Percentiles rank a stretch among this genome's conserved stretches.
These are phyloP conservation scores for Scortum barcoo DNA, from an alignment of 2,113 vertebrate species.

Conservation along the genomic window DNA sequence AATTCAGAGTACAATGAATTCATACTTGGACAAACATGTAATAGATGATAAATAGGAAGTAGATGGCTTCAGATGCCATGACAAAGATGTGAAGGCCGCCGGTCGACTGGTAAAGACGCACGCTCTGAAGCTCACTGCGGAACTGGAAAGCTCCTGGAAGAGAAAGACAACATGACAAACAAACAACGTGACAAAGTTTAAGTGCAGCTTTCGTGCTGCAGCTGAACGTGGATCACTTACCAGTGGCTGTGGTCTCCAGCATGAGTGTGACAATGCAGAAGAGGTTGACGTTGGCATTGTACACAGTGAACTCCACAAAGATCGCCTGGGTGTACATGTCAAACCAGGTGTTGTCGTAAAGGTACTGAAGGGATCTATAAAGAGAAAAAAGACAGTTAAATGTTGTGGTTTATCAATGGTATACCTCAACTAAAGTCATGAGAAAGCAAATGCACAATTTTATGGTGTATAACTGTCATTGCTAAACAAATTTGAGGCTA, in stretches of 20 bases:
- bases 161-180: not conserved
- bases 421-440: not conserved
- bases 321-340: conserved; percentile 91
- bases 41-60: conserved; percentile 93
- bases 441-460: not conserved
- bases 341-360: conserved; percentile 91
- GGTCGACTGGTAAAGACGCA: conserved; percentile 92
- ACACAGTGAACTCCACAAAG: conserved; percentile 95
- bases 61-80: conserved; percentile 90
- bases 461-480: not conserved
- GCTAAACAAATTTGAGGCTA: not conserved
- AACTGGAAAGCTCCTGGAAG: conserved; percentile 90
- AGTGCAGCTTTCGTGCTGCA: not conserved
- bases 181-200: not conserved
- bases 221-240: conserved; percentile 75
- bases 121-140: conserved; percentile 86
- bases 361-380: conserved; percentile 89
- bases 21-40: conserved; percentile 94
- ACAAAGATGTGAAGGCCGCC: conserved; percentile 92
- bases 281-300: conserved; percentile 96
- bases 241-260: conserved; percentile 91
- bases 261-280: conserved; percentile 92
- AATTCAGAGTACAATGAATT: not conserved
- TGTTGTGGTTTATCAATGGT: not conserved
- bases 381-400: conserved; percentile 17